Evolutionary conservation across 1,140 invertebrate species (phyloP).

Genomic region (Littorina saxatilis): DNA sequence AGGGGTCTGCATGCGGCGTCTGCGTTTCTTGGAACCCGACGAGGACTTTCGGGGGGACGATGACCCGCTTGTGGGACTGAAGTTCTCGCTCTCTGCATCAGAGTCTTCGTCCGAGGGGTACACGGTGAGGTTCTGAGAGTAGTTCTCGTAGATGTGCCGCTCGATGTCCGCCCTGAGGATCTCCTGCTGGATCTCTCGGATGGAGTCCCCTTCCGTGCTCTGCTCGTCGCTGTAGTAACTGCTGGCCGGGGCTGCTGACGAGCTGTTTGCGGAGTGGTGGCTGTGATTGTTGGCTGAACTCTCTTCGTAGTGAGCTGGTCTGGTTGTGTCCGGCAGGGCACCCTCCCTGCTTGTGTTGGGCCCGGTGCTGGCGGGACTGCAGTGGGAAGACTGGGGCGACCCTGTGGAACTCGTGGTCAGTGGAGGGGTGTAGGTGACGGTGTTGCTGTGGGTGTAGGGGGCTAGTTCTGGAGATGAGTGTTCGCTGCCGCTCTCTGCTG

Average conservation of each 20-base stretch:
- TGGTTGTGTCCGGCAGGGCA: background rate
- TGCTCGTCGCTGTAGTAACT: constrained; percentile 28
- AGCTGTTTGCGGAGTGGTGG: background rate
- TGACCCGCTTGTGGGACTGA: background rate
- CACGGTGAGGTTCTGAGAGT: background rate
- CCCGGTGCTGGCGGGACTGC: background rate
- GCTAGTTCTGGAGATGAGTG: background rate
- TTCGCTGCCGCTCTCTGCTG: background rate
- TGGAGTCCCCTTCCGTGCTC: background rate
- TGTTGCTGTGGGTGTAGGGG: background rate
- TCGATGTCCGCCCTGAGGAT: constrained; percentile 2
- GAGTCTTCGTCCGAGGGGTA: background rate
- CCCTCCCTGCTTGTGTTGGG: background rate
- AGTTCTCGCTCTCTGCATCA: background rate
- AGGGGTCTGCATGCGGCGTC: constrained; percentile 54
- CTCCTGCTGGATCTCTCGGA: constrained; percentile 4
- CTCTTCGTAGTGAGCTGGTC: background rate
- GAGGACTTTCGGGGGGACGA: background rate
- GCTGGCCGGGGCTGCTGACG: background rate
- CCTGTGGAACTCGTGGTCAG: background rate
- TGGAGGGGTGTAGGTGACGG: background rate
- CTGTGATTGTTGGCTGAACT: too few species aligned
- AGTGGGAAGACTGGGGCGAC: background rate
- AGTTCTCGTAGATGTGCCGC: constrained; percentile 7
- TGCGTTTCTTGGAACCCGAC: constrained; percentile 26